These are phyloP conservation scores for Chlorops oryzae DNA, from an alignment of 1,140 invertebrate genomes.

Conservation along the genomic window DNA sequence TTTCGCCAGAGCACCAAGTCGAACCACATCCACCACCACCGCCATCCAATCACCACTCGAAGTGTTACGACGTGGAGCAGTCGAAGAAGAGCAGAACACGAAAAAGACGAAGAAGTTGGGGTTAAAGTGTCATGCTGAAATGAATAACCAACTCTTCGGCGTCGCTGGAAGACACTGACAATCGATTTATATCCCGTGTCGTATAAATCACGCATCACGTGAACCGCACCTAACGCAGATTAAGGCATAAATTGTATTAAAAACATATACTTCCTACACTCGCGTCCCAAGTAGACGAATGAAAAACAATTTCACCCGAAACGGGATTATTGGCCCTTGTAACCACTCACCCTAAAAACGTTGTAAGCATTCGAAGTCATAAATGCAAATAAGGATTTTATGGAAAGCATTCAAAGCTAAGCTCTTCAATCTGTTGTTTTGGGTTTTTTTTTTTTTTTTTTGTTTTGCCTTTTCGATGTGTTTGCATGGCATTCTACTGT, in stretches of 20 bases:
- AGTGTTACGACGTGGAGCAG: not conserved
- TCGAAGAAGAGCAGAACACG: not conserved
- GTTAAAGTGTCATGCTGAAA: not conserved
- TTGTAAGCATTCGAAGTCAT: too few relatives aligned
- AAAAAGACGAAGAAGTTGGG: not conserved
- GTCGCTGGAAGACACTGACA: not conserved
- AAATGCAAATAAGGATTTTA: too few relatives aligned
- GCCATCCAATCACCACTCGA: not conserved
- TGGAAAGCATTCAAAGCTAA: not conserved
- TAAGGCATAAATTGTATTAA: too few relatives aligned
- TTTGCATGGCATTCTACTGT: too few relatives aligned
- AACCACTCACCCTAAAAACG: too few relatives aligned
- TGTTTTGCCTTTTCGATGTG: too few relatives aligned
- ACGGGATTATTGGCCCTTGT: too few relatives aligned
- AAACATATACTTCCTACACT: too few relatives aligned
- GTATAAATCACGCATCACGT: slow-evolving; percentile 12
- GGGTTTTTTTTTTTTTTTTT: not conserved
- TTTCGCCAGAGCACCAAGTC: not conserved
- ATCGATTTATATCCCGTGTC: slow-evolving; percentile 12
- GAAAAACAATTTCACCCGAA: too few relatives aligned
- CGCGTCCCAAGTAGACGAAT: too few relatives aligned
- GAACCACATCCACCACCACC: not conserved
- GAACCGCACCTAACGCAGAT: too few relatives aligned
- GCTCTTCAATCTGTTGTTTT: not conserved
- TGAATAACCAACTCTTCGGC: not conserved